Percentiles rank a stretch among this genome's conserved stretches.
Evolutionary conservation across 2,888 invertebrate genomes (phyloP).

Genomic region (Hetaerina titia): DNA sequence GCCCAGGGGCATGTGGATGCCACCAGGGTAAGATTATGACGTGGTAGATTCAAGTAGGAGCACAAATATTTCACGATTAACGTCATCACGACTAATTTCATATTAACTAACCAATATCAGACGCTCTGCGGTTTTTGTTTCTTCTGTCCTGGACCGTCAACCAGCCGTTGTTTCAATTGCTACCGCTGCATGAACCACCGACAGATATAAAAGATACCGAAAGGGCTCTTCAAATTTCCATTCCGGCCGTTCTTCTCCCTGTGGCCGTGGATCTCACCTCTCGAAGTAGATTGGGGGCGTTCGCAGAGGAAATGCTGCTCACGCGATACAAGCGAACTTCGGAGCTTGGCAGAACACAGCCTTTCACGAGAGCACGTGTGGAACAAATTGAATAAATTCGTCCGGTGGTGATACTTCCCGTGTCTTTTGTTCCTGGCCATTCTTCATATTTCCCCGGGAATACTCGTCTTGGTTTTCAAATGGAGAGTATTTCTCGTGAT

Average conservation of each 20-base stretch:
- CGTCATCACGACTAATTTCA: too few species aligned
- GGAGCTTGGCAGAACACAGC: neutral
- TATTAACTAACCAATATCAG: too few species aligned
- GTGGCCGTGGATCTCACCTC: neutral
- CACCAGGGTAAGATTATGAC: too few species aligned
- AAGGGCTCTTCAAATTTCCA: neutral
- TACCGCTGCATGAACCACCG: too few species aligned
- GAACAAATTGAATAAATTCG: constrained; percentile 42
- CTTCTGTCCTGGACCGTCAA: too few species aligned
- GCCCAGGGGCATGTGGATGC: too few species aligned
- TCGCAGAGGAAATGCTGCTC: neutral
- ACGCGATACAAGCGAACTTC: neutral
- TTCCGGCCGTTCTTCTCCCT: neutral
- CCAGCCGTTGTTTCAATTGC: too few species aligned
- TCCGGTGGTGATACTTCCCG: constrained; percentile 21
- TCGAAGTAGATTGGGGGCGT: constrained; percentile 37
- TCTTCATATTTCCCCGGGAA: constrained; percentile 20
- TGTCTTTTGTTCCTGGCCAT: constrained; percentile 31
- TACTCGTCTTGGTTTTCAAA: neutral
- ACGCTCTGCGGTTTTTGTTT: too few species aligned
- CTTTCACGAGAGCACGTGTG: constrained; percentile 43
- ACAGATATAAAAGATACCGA: neutral
- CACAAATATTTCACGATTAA: too few species aligned
- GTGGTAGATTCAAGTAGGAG: too few species aligned
- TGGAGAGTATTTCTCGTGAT: constrained; percentile 18